Conservation (phyloP, 1,140 invertebrate genomes). For the Doryteuthis pealeii region DNA sequence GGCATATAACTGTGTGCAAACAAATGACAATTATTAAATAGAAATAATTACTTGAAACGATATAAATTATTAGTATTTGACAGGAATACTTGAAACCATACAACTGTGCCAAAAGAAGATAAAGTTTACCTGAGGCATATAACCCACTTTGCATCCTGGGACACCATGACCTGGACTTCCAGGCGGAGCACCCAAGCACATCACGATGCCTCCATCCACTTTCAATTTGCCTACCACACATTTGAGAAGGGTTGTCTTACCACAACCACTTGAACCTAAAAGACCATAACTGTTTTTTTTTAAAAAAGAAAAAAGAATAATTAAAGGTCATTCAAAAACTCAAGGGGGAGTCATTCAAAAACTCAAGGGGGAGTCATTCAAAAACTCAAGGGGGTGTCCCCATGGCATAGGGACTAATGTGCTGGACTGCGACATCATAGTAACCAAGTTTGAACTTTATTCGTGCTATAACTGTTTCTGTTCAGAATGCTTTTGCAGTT, state of each 20-base stretch:
- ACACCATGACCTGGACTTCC: conserved; percentile 52
- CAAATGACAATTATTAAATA: too few species aligned
- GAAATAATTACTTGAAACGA: too few species aligned
- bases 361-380: not conserved
- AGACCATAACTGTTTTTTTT: conserved; percentile 53
- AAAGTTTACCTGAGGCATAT: conserved; percentile 61
- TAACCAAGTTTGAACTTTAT: not conserved
- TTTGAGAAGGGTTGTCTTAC: conserved; percentile 59
- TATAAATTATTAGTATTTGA: too few species aligned
- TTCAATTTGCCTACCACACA: conserved; percentile 56
- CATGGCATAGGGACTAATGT: not conserved
- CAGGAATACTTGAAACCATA: too few species aligned
- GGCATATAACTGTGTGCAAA: too few species aligned
- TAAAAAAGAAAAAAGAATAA: not conserved
- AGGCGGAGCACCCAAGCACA: conserved; percentile 54
- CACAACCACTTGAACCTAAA: conserved; percentile 57
- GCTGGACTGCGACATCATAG: too few species aligned
- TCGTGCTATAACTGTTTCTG: too few species aligned
- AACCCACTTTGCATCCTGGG: conserved; percentile 58
- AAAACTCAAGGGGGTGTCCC: not conserved
- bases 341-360: not conserved
- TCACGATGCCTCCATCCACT: conserved; percentile 48
- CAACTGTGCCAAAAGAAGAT: too few species aligned
- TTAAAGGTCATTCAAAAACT: not conserved
- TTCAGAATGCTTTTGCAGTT: too few species aligned